Percentiles rank a stretch among this genome's conserved stretches.
phyloP scores from a whole-genome alignment of 1,140 invertebrate species.

The Tribolium madens region DNA sequence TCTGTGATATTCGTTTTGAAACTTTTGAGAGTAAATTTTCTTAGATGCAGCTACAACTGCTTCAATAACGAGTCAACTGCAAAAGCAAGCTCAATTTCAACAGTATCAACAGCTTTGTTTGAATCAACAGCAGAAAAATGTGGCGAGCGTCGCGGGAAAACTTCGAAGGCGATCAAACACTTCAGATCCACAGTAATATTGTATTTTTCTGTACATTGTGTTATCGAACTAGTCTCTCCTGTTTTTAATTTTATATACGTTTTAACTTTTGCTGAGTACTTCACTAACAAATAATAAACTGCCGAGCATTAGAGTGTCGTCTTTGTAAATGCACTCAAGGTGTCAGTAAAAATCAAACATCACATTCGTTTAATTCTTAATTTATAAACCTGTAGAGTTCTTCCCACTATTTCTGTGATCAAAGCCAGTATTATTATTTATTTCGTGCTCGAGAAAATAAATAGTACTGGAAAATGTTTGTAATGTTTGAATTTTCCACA shows the following conservation, averaged over 20 bases:
- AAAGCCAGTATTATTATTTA: conserved; percentile 36
- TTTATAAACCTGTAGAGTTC: conserved; percentile 25
- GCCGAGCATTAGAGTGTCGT: conserved; percentile 45
- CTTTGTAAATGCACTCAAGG: conserved; percentile 16
- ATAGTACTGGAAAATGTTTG: conserved; percentile 17
- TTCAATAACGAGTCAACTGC: conserved; percentile 47
- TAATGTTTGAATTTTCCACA: conserved; percentile 24
- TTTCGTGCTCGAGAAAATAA: conserved; percentile 15
- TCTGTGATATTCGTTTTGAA: conserved; percentile 35
- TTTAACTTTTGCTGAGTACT: conserved; percentile 44
- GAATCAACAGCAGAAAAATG: conserved; percentile 40
- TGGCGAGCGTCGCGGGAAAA: conserved; percentile 45
- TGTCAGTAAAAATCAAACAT: conserved; percentile 12
- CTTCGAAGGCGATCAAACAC: conserved; percentile 47
- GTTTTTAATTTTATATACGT: conserved; percentile 38
- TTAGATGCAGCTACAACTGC: conserved; percentile 46
- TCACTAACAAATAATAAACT: conserved; percentile 45
- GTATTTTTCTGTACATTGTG: conserved; percentile 46
- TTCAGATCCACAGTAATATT: conserved; percentile 47
- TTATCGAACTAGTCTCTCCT: conserved; percentile 48
- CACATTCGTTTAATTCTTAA: conserved; percentile 19
- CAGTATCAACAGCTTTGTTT: conserved; percentile 48
- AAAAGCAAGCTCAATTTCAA: conserved; percentile 50
- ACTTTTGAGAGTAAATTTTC: conserved; percentile 39
- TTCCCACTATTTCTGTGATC: conserved; percentile 37